These are phyloP conservation scores for Belonocnema kinseyi DNA, from an alignment of 1,140 invertebrate genomes.

Conservation along the genomic window DNA sequence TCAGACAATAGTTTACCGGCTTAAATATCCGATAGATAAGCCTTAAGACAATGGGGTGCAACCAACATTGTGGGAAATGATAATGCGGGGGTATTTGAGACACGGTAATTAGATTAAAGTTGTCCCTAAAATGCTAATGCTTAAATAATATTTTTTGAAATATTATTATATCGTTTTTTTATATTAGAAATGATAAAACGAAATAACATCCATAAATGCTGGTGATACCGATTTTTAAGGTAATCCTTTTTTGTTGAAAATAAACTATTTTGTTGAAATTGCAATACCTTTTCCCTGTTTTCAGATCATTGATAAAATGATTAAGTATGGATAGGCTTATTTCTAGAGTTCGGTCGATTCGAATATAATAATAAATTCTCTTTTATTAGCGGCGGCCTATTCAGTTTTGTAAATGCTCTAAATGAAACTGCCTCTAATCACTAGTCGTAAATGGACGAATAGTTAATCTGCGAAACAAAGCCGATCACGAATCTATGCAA, in stretches of 20 bases:
- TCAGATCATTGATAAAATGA: not conserved
- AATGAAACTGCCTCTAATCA: slow-evolving; percentile 58
- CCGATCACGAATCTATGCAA: slow-evolving; percentile 69
- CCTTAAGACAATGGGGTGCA: slow-evolving; percentile 63
- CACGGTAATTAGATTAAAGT: slow-evolving; percentile 56
- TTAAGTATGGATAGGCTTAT: not conserved
- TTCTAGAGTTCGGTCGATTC: not conserved
- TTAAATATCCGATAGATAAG: slow-evolving; percentile 52
- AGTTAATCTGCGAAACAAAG: slow-evolving; percentile 62
- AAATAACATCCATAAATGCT: not conserved
- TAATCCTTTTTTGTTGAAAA: not conserved
- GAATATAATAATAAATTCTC: not conserved
- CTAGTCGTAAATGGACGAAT: slow-evolving; percentile 57
- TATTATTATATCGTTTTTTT: not conserved
- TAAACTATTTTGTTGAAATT: too few species aligned
- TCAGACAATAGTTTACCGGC: slow-evolving; percentile 33
- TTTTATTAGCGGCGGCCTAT: not conserved
- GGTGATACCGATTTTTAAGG: too few species aligned
- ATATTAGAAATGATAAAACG: not conserved
- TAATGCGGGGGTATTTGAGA: slow-evolving; percentile 48
- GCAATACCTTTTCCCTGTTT: too few species aligned
- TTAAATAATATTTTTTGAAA: not conserved
- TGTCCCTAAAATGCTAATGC: slow-evolving; percentile 19
- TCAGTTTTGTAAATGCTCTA: slow-evolving; percentile 9
- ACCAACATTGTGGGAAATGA: slow-evolving; percentile 54